These are phyloP conservation scores for Mimachlamys varia DNA, from an alignment of 2,888 invertebrate species.

Conservation along the genomic window DNA sequence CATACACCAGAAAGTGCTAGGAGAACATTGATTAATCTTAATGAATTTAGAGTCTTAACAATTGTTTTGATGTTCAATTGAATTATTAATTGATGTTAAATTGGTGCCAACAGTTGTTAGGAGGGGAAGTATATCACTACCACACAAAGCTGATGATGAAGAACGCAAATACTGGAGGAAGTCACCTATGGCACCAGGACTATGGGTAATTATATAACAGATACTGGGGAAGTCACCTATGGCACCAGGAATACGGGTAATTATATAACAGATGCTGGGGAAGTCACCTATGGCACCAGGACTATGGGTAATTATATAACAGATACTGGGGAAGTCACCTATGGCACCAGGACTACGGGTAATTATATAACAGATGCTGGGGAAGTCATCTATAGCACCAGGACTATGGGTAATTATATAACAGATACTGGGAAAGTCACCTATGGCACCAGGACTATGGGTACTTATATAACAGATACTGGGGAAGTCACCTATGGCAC, in stretches of 20 bases:
- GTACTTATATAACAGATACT: conserved; percentile 66
- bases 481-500: conserved; percentile 79
- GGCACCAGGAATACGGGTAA: conserved; percentile 81
- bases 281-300: conserved; percentile 79
- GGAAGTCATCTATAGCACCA: conserved; percentile 79
- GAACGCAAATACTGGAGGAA: conserved; percentile 75
- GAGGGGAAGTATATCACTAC: conserved; percentile 79
- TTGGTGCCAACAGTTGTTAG: conserved; percentile 68
- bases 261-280: conserved; percentile 71
- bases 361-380: conserved; percentile 66
- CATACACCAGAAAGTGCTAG: too few species aligned
- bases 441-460: conserved; percentile 81
- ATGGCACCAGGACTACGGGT: conserved; percentile 81
- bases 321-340: conserved; percentile 75
- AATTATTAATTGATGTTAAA: not conserved
- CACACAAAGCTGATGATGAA: conserved; percentile 81
- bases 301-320: conserved; percentile 76
- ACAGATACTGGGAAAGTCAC: conserved; percentile 75
- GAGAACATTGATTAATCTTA: too few species aligned
- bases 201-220: conserved; percentile 75
- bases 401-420: conserved; percentile 76
- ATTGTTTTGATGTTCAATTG: too few species aligned
- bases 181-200: conserved; percentile 80
- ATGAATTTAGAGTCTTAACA: too few species aligned
- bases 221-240: conserved; percentile 77